Percentiles rank a stretch among this genome's conserved stretches.
Conservation (phyloP, 1,140 invertebrate species). For the Leptinotarsa lineolata region DNA sequence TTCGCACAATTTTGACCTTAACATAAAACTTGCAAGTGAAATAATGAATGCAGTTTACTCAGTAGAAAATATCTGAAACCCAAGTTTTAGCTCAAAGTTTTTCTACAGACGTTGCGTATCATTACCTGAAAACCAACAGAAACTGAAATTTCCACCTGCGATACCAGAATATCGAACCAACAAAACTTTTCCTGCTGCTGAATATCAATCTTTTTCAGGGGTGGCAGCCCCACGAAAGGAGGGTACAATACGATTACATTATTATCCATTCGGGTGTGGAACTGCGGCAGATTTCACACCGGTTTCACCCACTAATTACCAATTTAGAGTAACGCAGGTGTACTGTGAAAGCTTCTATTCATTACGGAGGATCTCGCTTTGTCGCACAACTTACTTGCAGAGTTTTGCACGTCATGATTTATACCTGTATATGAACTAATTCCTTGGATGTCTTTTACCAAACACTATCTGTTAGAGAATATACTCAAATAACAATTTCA, state of each 20-base stretch:
- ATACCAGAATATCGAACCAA: too few species aligned
- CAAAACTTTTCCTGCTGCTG: not conserved
- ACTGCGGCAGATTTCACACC: slow-evolving; percentile 55
- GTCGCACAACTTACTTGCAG: slow-evolving; percentile 48
- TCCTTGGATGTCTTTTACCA: not conserved
- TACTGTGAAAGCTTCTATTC: slow-evolving; percentile 48
- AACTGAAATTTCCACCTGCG: too few species aligned
- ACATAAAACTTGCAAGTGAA: too few species aligned
- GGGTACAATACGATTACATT: slow-evolving; percentile 23
- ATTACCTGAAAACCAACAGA: too few species aligned
- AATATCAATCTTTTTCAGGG: not conserved
- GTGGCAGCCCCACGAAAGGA: slow-evolving; percentile 2
- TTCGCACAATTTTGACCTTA: too few species aligned
- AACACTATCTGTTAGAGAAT: not conserved
- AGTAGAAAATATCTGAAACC: too few species aligned
- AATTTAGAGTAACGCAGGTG: slow-evolving; percentile 54
- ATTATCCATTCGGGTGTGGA: slow-evolving; percentile 51
- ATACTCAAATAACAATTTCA: too few species aligned
- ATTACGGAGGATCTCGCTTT: slow-evolving; percentile 47
- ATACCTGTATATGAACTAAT: not conserved
- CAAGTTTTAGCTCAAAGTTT: too few species aligned
- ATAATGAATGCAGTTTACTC: too few species aligned
- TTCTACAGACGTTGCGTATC: too few species aligned
- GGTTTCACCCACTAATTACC: slow-evolving; percentile 55
- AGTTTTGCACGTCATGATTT: slow-evolving; percentile 30